Percentiles rank a stretch among this genome's conserved stretches.
Evolutionary conservation across 2,113 vertebrate species (phyloP).

Genomic region (Peucedramus taeniatus): DNA sequence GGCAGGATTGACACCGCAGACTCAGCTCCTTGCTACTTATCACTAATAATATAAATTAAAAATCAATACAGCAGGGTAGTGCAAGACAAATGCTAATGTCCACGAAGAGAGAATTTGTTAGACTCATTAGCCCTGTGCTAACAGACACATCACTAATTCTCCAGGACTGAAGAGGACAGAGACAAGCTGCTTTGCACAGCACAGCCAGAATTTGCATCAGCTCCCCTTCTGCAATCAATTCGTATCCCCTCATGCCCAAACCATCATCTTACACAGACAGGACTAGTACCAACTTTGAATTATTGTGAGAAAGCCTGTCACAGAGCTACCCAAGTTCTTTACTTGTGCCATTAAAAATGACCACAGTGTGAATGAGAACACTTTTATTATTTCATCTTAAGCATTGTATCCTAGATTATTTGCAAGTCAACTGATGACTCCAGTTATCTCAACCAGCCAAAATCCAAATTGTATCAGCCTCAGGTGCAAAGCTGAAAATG

Average conservation of each 20-base stretch:
- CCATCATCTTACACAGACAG: accelerated
- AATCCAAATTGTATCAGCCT: neutral
- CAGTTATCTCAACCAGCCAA: neutral
- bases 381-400: neutral
- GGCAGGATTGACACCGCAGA: neutral
- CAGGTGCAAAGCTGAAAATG: neutral
- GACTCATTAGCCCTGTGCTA: neutral
- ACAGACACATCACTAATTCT: neutral
- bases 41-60: neutral
- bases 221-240: neutral
- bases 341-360: neutral
- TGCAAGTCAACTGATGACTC: neutral
- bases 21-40: neutral
- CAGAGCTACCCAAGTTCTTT: neutral
- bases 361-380: neutral
- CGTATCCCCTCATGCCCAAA: neutral
- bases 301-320: neutral
- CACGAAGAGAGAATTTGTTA: neutral
- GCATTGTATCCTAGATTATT: accelerated
- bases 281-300: neutral
- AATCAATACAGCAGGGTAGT: neutral
- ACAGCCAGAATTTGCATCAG: neutral
- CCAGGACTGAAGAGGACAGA: neutral
- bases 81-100: neutral
- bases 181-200: neutral